Evolutionary conservation across 2,797 vertebrate genomes (phyloP), one percentile per base, ranked within the genome.

Genomic region (Phoeniculus purpureus): DNA sequence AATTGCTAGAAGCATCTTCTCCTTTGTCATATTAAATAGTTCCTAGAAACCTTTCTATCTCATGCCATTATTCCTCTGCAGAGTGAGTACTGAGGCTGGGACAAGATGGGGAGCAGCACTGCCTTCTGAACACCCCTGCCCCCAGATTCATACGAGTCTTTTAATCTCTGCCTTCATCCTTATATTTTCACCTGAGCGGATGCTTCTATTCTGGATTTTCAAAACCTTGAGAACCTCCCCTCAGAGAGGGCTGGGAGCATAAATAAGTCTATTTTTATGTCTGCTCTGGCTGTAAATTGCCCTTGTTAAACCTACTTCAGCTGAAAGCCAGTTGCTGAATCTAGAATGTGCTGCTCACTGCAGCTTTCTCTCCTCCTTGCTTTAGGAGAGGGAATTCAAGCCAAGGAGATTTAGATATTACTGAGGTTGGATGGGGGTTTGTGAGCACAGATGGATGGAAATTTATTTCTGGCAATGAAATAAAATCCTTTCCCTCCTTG

Each of bases 241-340:
- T 62, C 81, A 81, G 54, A 87, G 90, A 52, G 20, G 61, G n/a
- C 29, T 88, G 21, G 27, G 65, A 77, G 58, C 61, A 76, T 52
- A 37, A 74, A 77, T 19, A 65, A 62, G 5, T 59, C 76, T 82
- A 34, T 81, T 89, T 89, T 91, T 64, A 26, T 91, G 21, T 77
- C n/a, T 87, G 22, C 85, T 89, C 81, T 89, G 45, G 22, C 60
- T 89, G 67, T 85, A 89, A 93, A 93, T 89, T 90, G 12, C 66
- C 37, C 25, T 67, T 2, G 4, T 81, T 95, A 85, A 93, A 75
- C 12, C 27, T 54, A 2, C 25, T 87, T 95, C 59, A 90, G 40
- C n/a, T 73, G 65, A 85, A 87, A 85, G 52, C 60, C 68, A 43
- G 2, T 61, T 79, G 45, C 58, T 82, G 68, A 31, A 15, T 26